Evolutionary conservation across 2,888 invertebrate genomes (phyloP).

Genomic region (Drosophila prolongata): DNA sequence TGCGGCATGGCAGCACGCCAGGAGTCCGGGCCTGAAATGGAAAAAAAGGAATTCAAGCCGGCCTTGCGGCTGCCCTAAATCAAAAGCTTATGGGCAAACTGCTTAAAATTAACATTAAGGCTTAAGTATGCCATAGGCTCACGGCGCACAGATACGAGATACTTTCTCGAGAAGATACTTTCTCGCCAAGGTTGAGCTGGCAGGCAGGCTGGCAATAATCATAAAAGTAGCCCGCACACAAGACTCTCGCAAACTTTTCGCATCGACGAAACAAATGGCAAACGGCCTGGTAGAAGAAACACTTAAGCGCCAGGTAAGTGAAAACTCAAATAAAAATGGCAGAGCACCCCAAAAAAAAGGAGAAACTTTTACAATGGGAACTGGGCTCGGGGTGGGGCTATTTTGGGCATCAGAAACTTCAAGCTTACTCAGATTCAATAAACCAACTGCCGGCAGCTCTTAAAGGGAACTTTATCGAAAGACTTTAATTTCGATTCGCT

Average conservation of each 20-base stretch:
- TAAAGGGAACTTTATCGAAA: slow-evolving; percentile 36
- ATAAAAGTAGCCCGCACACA: slow-evolving; percentile 69
- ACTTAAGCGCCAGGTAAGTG: slow-evolving; percentile 72
- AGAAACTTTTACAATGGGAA: slow-evolving; percentile 67
- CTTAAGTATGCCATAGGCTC: slow-evolving; percentile 43
- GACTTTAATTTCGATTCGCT: slow-evolving; percentile 46
- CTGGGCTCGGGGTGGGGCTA: slow-evolving; percentile 35
- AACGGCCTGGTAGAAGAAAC: slow-evolving; percentile 68
- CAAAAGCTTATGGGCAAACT: slow-evolving; percentile 60
- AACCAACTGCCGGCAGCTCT: slow-evolving; percentile 25
- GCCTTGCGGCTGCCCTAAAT: slow-evolving; percentile 53
- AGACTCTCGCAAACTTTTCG: slow-evolving; percentile 56
- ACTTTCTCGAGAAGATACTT: slow-evolving; percentile 38
- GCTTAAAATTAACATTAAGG: slow-evolving; percentile 70
- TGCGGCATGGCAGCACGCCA: slow-evolving; percentile 51
- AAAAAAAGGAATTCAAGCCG: neutral
- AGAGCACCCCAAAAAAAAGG: slow-evolving; percentile 19
- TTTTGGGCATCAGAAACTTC: slow-evolving; percentile 35
- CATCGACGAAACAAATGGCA: slow-evolving; percentile 70
- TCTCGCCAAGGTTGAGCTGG: slow-evolving; percentile 41
- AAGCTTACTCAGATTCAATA: slow-evolving; percentile 47
- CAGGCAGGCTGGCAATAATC: slow-evolving; percentile 58
- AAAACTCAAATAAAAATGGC: slow-evolving; percentile 71
- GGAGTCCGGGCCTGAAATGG: neutral
- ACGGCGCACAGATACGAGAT: slow-evolving; percentile 32